Evolutionary conservation across 2,888 invertebrate genomes (phyloP).

Genomic region (Ptilodon capucinus): DNA sequence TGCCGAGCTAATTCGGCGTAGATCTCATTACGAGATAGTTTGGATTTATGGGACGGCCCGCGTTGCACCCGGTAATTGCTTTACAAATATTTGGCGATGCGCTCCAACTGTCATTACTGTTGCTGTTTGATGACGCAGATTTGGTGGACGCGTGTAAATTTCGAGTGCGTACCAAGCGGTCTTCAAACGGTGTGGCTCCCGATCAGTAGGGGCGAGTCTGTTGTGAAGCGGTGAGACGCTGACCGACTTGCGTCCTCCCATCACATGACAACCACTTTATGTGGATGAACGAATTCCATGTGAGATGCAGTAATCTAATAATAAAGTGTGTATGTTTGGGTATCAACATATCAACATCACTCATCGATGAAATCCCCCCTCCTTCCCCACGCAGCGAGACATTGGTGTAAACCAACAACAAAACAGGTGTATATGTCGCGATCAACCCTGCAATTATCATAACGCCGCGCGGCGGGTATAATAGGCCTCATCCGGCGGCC

Average conservation of each 20-base stretch:
- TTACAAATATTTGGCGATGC: slow-evolving; percentile 32
- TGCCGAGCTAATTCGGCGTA: slow-evolving; percentile 42
- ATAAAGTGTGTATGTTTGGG: no score
- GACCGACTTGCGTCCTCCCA: no score
- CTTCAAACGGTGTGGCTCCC: no score
- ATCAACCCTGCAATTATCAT: slow-evolving; percentile 39
- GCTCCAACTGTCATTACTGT: slow-evolving; percentile 15
- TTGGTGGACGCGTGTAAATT: no score
- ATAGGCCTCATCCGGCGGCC: slow-evolving; percentile 23
- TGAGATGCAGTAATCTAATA: no score
- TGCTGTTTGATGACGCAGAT: background rate
- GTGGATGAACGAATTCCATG: no score
- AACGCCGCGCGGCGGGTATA: slow-evolving; percentile 19
- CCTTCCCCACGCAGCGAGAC: background rate
- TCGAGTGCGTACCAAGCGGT: no score
- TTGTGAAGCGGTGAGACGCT: no score
- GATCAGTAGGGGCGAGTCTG: no score
- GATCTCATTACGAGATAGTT: slow-evolving; percentile 48
- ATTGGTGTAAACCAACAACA: background rate
- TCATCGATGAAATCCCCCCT: background rate
- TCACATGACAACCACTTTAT: no score
- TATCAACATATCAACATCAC: no score
- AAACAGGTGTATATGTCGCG: slow-evolving; percentile 10
- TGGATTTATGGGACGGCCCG: slow-evolving; percentile 41
- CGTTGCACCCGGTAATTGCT: slow-evolving; percentile 36